Conservation (phyloP, 2,797 vertebrate genomes). For the Malurus splendens region DNA sequence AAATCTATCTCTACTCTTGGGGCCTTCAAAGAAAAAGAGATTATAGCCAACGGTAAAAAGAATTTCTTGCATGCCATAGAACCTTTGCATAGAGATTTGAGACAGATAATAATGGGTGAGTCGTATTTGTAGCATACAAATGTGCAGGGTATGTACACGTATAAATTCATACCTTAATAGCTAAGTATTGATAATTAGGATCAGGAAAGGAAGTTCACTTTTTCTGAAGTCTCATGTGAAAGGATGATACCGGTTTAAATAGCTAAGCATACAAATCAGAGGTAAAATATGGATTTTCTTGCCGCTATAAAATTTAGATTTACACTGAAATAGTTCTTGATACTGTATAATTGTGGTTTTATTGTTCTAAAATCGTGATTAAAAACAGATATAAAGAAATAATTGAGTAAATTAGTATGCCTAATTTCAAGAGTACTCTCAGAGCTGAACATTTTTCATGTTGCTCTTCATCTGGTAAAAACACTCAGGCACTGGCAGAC, state of each 20-base stretch:
- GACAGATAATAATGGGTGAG: neutral
- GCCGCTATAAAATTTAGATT: neutral
- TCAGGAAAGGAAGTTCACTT: neutral
- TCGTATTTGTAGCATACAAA: neutral
- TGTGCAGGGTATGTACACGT: neutral
- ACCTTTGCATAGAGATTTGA: neutral
- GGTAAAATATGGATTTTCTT: neutral
- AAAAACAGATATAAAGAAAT: constrained; percentile 18
- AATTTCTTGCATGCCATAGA: neutral
- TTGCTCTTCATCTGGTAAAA: neutral
- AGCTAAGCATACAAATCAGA: neutral
- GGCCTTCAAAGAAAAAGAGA: constrained; percentile 6
- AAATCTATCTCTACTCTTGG: constrained; percentile 14
- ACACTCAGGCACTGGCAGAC: neutral
- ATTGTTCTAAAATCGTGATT: neutral
- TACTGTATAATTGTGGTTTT: neutral
- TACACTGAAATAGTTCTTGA: neutral
- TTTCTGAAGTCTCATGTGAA: neutral
- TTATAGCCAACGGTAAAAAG: constrained; percentile 31
- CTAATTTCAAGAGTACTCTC: neutral
- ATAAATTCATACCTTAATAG: neutral
- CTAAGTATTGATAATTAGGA: neutral
- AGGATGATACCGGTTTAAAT: neutral
- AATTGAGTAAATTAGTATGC: neutral
- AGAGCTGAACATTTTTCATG: neutral